Evolutionary conservation across 2,797 vertebrate species (phyloP), one percentile per base, ranked within the genome.

Genomic region (Australoheros facetus): DNA sequence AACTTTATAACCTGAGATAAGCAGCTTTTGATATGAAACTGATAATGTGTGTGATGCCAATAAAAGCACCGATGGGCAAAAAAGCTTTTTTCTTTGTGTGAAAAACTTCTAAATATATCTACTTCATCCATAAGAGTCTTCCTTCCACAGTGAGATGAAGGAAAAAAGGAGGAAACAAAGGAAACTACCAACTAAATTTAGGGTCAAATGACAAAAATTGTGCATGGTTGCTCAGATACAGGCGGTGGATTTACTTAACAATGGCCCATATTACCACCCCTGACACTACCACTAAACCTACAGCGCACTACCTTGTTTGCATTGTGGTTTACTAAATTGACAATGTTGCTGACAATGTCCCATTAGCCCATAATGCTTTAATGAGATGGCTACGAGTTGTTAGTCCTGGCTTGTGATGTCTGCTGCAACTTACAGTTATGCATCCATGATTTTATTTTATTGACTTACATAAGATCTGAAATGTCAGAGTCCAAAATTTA

Each of bases 401-500:
- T 11, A 16, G 17, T 12, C 37, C 56, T 32, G 19, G 5, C 13
- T 54, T 17, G 37, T 17, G 5, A 48, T 48, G 16, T 42, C 57
- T 9, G 14, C 30, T 3, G 71, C 32, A 71, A 76, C 45, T 59
- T 30, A 64, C 7, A 16, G 54, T 73, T 64, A 23, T 42, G 51
- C 48, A 73, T 66, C 54, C 72, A n/a, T 57, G 19, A 42, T 78
- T 78, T 59, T 51, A 66, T 48, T 76, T 26, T 57, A 60, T 57
- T 56, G 70, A 83, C 39, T 84, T 71, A 10, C 37, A 16, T 7
- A 30, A 66, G 28, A 48, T 48, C 23, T 66, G 66, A 81, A n/a
- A 75, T 83, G 69, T 71, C 71, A 80, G 64, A 82, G 82, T 87
- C 62, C 82, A 84, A 42, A 79, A 82, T 79, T 69, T 28, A 82